Percentiles rank a stretch among this genome's conserved stretches.
Evolutionary conservation across 2,113 vertebrate species (phyloP).

Genomic region (Eulacestoma nigropectus): DNA sequence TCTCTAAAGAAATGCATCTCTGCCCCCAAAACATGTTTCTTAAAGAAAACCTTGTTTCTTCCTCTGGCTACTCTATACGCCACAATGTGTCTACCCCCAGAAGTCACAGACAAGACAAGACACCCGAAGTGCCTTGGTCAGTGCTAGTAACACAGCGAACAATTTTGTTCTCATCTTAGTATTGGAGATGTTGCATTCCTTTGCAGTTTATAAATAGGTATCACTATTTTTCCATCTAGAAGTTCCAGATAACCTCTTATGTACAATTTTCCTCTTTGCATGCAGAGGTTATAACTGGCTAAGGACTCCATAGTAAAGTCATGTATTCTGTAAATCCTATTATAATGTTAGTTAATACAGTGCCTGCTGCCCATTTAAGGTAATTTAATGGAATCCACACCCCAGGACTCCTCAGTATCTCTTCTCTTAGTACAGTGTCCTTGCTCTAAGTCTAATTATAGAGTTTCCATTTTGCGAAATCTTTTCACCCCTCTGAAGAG

Average conservation of each 20-base stretch:
- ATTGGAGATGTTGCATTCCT: background rate
- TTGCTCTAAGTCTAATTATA: slow-evolving; percentile 43
- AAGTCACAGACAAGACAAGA: background rate
- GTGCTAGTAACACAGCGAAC: background rate
- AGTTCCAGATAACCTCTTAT: background rate
- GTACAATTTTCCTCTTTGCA: background rate
- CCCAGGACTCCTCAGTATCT: background rate
- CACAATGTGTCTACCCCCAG: background rate
- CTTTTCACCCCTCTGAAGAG: background rate
- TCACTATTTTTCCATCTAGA: background rate
- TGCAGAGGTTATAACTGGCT: background rate
- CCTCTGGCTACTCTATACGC: background rate
- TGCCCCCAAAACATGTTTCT: background rate
- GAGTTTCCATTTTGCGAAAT: slow-evolving; percentile 26
- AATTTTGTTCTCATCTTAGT: background rate
- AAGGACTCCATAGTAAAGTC: background rate
- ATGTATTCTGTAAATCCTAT: background rate
- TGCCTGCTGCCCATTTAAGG: background rate
- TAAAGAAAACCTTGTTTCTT: background rate
- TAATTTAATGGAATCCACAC: background rate
- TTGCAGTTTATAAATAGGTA: background rate
- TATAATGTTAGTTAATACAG: background rate
- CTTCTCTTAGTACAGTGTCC: background rate
- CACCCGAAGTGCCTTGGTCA: background rate
- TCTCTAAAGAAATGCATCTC: background rate